phyloP scores from a whole-genome alignment of 2,113 vertebrate species.

The Euleptes europaea region DNA sequence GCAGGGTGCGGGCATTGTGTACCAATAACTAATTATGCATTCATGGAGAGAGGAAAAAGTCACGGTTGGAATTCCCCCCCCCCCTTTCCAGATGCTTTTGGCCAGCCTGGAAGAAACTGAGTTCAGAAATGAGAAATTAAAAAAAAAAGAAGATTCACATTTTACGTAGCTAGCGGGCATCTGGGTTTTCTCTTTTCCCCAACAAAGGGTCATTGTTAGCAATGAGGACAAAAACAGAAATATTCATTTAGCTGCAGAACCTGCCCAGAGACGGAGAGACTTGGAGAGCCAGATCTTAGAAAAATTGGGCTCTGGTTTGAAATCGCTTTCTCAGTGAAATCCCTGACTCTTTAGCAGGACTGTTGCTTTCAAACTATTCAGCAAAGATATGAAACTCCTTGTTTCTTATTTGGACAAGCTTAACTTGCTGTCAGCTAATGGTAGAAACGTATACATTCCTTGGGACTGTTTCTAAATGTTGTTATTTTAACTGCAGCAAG shows the following conservation, averaged over 20 bases:
- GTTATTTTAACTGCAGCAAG: too few relatives aligned
- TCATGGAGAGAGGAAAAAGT: conserved; percentile 58
- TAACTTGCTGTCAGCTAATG: too few relatives aligned
- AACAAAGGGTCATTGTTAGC: conserved; percentile 45
- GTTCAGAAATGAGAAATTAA: not conserved
- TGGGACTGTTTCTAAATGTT: too few relatives aligned
- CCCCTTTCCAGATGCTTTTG: conserved; percentile 30
- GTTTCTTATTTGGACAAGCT: too few relatives aligned
- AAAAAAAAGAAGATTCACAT: conserved; percentile 43
- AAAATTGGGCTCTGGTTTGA: not conserved
- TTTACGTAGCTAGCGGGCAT: conserved; percentile 47
- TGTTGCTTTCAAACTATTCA: too few relatives aligned
- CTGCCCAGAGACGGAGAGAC: not conserved
- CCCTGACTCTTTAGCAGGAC: not conserved
- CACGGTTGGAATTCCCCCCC: conserved; percentile 17
- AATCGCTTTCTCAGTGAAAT: not conserved
- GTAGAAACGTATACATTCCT: too few relatives aligned
- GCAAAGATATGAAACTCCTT: too few relatives aligned
- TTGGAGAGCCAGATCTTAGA: not conserved
- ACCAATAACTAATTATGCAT: conserved; percentile 76
- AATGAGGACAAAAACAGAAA: not conserved
- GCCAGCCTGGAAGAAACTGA: conserved; percentile 43
- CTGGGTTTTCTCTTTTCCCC: not conserved
- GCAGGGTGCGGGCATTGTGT: conserved; percentile 9
- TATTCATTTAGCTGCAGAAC: not conserved